Percentiles rank a stretch among this genome's conserved stretches.
phyloP scores from a whole-genome alignment of 1,140 invertebrate genomes.

The Calephelis virginiensis region DNA sequence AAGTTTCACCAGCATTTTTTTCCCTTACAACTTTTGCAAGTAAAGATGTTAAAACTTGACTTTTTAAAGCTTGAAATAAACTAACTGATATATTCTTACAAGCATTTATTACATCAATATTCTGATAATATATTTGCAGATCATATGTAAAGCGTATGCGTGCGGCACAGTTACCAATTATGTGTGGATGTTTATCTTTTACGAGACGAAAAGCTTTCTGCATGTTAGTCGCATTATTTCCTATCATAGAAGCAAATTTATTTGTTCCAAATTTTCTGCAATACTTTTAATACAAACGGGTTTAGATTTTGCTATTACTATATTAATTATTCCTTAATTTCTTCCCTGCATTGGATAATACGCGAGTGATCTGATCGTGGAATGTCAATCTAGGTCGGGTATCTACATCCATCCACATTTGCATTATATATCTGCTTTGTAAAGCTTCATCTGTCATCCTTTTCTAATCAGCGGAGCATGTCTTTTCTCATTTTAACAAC shows the following conservation, averaged over 20 bases:
- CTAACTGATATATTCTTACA: not conserved
- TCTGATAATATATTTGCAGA: not conserved
- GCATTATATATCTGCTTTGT: too few relatives aligned
- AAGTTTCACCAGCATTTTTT: not conserved
- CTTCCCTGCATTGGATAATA: too few relatives aligned
- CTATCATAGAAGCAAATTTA: not conserved
- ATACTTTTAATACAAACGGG: not conserved
- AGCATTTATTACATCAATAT: not conserved
- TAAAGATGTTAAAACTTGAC: not conserved
- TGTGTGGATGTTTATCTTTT: not conserved
- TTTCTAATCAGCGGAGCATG: too few relatives aligned
- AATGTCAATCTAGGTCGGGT: too few relatives aligned
- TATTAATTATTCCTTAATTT: conserved; percentile 1
- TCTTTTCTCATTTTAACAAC: too few relatives aligned
- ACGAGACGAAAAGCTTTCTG: too few relatives aligned
- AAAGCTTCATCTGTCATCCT: too few relatives aligned
- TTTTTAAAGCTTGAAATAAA: not conserved
- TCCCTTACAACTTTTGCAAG: too few relatives aligned
- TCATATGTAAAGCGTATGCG: not conserved
- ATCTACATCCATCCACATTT: too few relatives aligned
- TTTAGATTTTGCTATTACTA: not conserved
- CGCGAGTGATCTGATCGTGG: too few relatives aligned
- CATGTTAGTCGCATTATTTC: too few relatives aligned
- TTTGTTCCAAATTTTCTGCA: not conserved
- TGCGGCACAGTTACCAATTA: not conserved